Evolutionary conservation across 2,113 vertebrate genomes (phyloP).

Genomic region (Cyprinodon tularosa): DNA sequence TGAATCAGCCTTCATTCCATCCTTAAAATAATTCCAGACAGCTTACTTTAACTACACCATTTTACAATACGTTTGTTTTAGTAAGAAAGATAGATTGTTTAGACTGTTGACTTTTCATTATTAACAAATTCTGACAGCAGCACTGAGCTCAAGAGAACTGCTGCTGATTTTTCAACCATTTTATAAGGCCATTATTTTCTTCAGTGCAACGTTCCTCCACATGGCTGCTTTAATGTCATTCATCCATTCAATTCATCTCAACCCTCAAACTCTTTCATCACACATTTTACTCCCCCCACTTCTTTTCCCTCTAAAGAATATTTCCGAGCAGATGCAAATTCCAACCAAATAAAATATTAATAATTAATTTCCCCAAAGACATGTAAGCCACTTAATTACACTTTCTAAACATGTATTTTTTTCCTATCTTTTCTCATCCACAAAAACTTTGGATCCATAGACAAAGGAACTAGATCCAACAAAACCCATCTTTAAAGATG

Average conservation of each 20-base stretch:
- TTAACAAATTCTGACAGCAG: not conserved
- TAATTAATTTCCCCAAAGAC: slow-evolving; percentile 75
- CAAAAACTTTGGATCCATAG: slow-evolving; percentile 16
- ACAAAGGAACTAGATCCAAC: slow-evolving; percentile 32
- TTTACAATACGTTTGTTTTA: not conserved
- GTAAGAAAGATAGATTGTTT: not conserved
- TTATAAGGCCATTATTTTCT: not conserved
- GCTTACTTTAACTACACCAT: not conserved
- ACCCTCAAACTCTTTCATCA: slow-evolving; percentile 21
- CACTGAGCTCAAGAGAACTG: not conserved
- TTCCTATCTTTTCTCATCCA: slow-evolving; percentile 22
- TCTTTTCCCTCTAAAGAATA: slow-evolving; percentile 27
- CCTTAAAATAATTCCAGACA: not conserved
- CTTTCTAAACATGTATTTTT: slow-evolving; percentile 75
- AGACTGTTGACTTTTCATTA: not conserved
- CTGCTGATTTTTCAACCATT: not conserved
- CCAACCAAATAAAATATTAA: slow-evolving; percentile 72
- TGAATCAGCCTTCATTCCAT: not conserved
- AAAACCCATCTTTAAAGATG: slow-evolving; percentile 7
- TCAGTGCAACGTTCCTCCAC: not conserved
- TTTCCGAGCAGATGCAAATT: slow-evolving; percentile 62
- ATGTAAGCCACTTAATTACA: slow-evolving; percentile 79
- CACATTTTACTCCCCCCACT: slow-evolving; percentile 15
- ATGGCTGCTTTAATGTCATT: not conserved
- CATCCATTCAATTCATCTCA: slow-evolving; percentile 10